A percentile compares a stretch with the other conserved stretches of the same genome.
These are phyloP conservation scores for Eumacrocentrus americanus DNA, from an alignment of 2,888 invertebrate species.

Conservation along the genomic window DNA sequence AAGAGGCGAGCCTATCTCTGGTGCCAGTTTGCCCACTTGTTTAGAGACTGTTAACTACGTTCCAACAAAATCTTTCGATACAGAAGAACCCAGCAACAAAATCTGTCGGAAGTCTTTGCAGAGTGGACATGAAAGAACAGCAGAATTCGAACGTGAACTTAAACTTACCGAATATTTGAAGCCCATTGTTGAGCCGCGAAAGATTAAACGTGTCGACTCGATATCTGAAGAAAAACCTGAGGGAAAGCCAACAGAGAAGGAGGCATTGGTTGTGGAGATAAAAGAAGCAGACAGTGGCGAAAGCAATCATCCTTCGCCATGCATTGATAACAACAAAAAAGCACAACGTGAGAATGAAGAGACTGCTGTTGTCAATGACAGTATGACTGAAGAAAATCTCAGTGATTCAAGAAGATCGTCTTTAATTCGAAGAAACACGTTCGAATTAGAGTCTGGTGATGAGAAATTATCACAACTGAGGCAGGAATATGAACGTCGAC, in stretches of 20 bases:
- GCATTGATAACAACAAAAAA: constrained; percentile 52
- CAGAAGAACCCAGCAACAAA: constrained; percentile 40
- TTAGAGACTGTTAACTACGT: constrained; percentile 22
- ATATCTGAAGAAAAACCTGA: constrained; percentile 43
- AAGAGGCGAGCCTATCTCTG: constrained; percentile 22
- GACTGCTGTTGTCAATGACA: constrained; percentile 35
- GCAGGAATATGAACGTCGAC: constrained; percentile 67
- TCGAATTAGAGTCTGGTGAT: constrained; percentile 61
- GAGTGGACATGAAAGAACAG: constrained; percentile 47
- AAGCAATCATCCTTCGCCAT: constrained; percentile 57
- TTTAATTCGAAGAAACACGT: constrained; percentile 61
- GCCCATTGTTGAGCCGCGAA: constrained; percentile 45
- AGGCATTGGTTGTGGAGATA: constrained; percentile 57
- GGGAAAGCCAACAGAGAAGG: constrained; percentile 48
- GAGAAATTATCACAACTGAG: constrained; percentile 60
- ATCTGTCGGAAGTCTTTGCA: constrained; percentile 41
- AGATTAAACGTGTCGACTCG: constrained; percentile 44
- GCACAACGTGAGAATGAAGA: constrained; percentile 32
- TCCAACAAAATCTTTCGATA: constrained; percentile 28
- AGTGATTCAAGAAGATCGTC: constrained; percentile 44
- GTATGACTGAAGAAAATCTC: constrained; percentile 18
- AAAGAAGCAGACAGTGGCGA: constrained; percentile 59
- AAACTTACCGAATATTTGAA: constrained; percentile 52
- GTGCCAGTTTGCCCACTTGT: constrained; percentile 9
- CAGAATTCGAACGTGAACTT: constrained; percentile 54